Evolutionary conservation across 2,113 vertebrate genomes (phyloP).

Genomic region (Scomber scombrus): DNA sequence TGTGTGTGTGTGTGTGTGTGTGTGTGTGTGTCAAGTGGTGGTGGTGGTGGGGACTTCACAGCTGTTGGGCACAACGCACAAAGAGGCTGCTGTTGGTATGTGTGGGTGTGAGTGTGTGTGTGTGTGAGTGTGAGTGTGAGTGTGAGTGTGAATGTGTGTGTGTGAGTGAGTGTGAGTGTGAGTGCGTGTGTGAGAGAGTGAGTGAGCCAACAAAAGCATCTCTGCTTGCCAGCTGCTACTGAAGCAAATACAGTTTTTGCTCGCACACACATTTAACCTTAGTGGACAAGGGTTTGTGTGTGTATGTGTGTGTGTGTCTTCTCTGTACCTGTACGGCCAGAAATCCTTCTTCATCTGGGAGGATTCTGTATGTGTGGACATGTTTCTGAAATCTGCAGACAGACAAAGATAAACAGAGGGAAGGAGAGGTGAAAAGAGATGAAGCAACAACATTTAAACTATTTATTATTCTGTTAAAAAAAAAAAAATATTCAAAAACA

Average conservation of each 20-base stretch:
- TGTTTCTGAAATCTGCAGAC: conserved; percentile 94
- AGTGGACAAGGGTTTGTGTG: not conserved
- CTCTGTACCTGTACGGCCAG: conserved; percentile 93
- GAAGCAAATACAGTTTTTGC: conserved; percentile 52
- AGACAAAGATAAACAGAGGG: not conserved
- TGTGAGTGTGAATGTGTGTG: conserved; percentile 30
- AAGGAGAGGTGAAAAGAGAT: not conserved
- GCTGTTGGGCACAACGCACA: conserved; percentile 78
- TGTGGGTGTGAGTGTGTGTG: conserved; percentile 37
- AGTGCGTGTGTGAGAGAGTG: conserved; percentile 29
- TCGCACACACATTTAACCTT: conserved; percentile 49
- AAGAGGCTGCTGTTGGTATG: conserved; percentile 75
- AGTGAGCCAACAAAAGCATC: conserved; percentile 75
- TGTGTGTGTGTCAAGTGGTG: conserved; percentile 34
- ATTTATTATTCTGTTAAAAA: not conserved
- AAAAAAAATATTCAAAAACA: conserved; percentile 20
- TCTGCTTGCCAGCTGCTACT: conserved; percentile 76
- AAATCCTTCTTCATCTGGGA: conserved; percentile 95
- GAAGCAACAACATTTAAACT: not conserved
- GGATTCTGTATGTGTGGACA: conserved; percentile 96
- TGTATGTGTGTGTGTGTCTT: conserved; percentile 6
- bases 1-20: conserved; percentile 8
- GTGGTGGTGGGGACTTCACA: conserved; percentile 66
- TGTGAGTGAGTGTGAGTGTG: conserved; percentile 24
- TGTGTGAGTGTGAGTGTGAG: not conserved